Evolutionary conservation across 1,140 invertebrate genomes (phyloP).

Genomic region (Drosophila pseudoobscura): DNA sequence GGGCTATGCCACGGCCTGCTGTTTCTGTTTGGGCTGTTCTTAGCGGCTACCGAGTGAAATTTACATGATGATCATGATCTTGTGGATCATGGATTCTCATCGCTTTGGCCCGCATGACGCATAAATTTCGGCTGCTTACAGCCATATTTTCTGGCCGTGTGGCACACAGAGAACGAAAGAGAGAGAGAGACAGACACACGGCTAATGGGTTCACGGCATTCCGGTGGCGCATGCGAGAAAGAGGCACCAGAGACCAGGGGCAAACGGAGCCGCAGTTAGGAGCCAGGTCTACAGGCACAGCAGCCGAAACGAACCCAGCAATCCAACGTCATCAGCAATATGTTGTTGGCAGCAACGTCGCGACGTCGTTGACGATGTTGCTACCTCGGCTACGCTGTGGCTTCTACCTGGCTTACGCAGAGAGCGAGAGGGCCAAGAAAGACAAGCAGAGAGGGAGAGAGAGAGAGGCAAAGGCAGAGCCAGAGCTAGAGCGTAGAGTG

Average conservation of each 20-base stretch:
- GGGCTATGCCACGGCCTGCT: slow-evolving; percentile 7
- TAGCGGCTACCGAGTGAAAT: slow-evolving; percentile 44
- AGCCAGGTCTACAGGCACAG: slow-evolving; percentile 42
- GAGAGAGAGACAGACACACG: slow-evolving; percentile 41
- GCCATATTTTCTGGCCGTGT: slow-evolving; percentile 3
- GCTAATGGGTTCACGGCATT: slow-evolving; percentile 81
- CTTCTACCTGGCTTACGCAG: slow-evolving; percentile 83
- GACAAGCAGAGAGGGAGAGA: slow-evolving; percentile 11
- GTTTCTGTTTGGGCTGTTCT: slow-evolving; percentile 21
- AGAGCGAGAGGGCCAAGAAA: slow-evolving; percentile 47
- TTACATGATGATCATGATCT: slow-evolving; percentile 45
- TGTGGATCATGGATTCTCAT: slow-evolving; percentile 39
- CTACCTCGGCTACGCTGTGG: slow-evolving; percentile 78
- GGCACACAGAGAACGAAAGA: slow-evolving; percentile 19
- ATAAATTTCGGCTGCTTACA: slow-evolving; percentile 78
- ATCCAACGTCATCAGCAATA: slow-evolving; percentile 72
- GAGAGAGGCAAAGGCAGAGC: background rate
- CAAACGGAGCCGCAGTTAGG: slow-evolving; percentile 18
- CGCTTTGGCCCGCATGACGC: slow-evolving; percentile 61
- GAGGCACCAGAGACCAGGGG: background rate
- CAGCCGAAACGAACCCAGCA: slow-evolving; percentile 13
- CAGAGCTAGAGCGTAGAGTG: background rate
- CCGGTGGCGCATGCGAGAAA: slow-evolving; percentile 74
- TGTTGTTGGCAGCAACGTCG: slow-evolving; percentile 57
- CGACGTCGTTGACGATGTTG: slow-evolving; percentile 65